Evolutionary conservation across 1,140 invertebrate species (phyloP), one percentile per base, ranked within the genome.

Genomic region (Aphidius gifuensis): DNA sequence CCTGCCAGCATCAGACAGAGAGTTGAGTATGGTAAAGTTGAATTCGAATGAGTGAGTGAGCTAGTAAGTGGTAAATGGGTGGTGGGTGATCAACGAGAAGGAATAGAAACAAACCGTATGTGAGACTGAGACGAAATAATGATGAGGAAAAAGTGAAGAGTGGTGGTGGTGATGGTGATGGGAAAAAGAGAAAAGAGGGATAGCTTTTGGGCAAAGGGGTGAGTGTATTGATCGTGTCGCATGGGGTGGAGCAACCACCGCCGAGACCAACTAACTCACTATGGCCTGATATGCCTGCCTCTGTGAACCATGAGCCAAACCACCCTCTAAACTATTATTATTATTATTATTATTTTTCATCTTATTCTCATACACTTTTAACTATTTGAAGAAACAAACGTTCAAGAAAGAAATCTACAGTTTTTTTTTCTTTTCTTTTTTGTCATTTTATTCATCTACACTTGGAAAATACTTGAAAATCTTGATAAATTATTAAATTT

Each of bases 201-300:
- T 42, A 60, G 53, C 60, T 57, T 56, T 49, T 66, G 66, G 68
- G 65, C 65, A 68, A 66, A 68, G 67, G 64, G 62, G 72, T 62
- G 73, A 69, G 73, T 68, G 75, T 78, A 79, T 78, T 78, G 75
- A 80, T 79, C 77, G 73, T 71, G 76, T 77, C 76, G 77, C 75
- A 74, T 73, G 72, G 76, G 75, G 77, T 76, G 76, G 73, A 76
- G 73, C 73, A 72, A 74, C 66, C 72, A 74, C 67, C 72, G 72
- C 67, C 76, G 72, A 32, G 23, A 73, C 71, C 72, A 74, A 77
- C 75, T 76, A 71, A 73, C 71, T 72, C 58, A 53, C 64, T 66
- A 59, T 56, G 62, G 38, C 51, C 59, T 60, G 47, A 38, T 54
- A 32, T 23, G 60, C 59, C 69, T 69, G 69, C 68, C 56, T 63